Conservation (phyloP, 2,888 invertebrate species). For the Crioceris asparagi region DNA sequence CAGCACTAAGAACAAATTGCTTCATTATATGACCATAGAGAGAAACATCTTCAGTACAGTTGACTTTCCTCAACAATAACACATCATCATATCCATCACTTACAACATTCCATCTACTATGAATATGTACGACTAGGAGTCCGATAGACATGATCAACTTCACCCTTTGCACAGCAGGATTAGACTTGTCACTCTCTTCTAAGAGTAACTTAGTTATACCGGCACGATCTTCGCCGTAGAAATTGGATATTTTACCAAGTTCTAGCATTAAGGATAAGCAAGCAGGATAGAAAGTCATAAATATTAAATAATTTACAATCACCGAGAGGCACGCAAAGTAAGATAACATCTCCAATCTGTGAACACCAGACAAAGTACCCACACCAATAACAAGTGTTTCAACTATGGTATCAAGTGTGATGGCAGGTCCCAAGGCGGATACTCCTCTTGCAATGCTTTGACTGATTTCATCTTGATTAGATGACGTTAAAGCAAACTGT, state of each 20-base stretch:
- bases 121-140: constrained; percentile 75
- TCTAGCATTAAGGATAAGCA: constrained; percentile 83
- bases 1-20: constrained; percentile 56
- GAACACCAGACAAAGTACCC: constrained; percentile 82
- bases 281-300: constrained; percentile 91
- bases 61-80: constrained; percentile 9
- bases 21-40: constrained; percentile 30
- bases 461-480: constrained; percentile 70
- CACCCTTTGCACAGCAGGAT: constrained; percentile 86
- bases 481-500: constrained; percentile 67
- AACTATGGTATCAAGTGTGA: constrained; percentile 81
- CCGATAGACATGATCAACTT: constrained; percentile 94
- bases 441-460: constrained; percentile 81
- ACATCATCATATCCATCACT: constrained; percentile 15
- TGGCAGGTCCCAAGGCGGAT: constrained; percentile 76
- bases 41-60: constrained; percentile 24
- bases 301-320: constrained; percentile 83
- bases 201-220: constrained; percentile 35
- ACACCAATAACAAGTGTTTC: constrained; percentile 85
- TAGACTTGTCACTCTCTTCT: constrained; percentile 74
- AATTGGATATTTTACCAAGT: constrained; percentile 37
- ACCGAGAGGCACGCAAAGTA: constrained; percentile 86
- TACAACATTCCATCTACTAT: constrained; percentile 40
- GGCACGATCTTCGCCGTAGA: constrained; percentile 26
- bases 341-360: constrained; percentile 77